Conservation (phyloP, 2,113 vertebrate species). For the Megaleporinus macrocephalus region DNA sequence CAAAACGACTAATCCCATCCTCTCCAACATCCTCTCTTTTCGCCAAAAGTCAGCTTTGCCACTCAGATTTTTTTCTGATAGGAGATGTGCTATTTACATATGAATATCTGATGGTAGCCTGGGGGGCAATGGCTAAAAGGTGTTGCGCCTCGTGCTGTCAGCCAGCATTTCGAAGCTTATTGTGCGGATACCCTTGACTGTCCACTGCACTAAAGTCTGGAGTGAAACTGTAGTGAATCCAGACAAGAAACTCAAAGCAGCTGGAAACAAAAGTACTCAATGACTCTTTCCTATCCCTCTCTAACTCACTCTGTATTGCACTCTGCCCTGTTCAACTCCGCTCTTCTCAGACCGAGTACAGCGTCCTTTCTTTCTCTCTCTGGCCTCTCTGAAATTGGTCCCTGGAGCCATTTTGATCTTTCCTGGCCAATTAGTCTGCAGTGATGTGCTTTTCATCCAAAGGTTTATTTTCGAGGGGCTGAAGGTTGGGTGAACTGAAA, state of each 20-base stretch:
- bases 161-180: not conserved
- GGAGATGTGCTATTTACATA: not conserved
- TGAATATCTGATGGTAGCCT: not conserved
- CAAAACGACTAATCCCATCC: not conserved
- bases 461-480: conserved; percentile 48
- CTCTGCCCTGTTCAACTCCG: not conserved
- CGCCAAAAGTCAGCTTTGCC: not conserved
- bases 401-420: conserved; percentile 46
- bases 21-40: not conserved
- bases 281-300: not conserved
- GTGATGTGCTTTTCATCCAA: conserved; percentile 48
- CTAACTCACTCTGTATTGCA: not conserved
- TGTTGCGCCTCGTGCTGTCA: not conserved
- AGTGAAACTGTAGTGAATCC: not conserved
- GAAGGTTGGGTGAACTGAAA: conserved; percentile 42
- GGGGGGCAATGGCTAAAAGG: not conserved
- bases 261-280: not conserved
- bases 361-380: not conserved
- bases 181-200: not conserved
- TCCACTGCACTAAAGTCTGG: not conserved
- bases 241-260: not conserved
- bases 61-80: not conserved
- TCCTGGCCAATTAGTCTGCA: conserved; percentile 58
- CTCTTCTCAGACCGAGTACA: no score
- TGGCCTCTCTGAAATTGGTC: conserved; percentile 39